Evolutionary conservation across 2,113 vertebrate species (phyloP).

Genomic region (Zootoca vivipara): DNA sequence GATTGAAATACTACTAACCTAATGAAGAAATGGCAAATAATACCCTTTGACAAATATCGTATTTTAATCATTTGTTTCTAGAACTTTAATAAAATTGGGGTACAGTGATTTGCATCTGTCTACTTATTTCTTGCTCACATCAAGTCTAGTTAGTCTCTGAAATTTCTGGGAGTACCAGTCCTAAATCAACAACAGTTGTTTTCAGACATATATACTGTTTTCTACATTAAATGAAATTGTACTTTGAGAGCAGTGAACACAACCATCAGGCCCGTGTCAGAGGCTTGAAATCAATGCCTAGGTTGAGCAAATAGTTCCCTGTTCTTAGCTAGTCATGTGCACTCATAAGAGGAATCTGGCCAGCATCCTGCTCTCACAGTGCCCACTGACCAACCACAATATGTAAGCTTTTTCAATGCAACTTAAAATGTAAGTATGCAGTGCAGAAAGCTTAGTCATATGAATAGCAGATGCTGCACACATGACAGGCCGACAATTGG

Average conservation of each 20-base stretch:
- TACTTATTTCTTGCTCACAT: background rate
- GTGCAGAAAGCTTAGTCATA: background rate
- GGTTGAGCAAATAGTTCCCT: background rate
- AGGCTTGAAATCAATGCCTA: background rate
- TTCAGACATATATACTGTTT: background rate
- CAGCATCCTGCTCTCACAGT: too few relatives aligned
- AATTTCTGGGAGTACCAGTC: background rate
- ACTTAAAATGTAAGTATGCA: background rate
- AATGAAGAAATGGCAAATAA: background rate
- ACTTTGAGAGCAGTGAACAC: background rate
- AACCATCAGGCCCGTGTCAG: background rate
- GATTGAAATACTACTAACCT: background rate
- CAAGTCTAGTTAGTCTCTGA: background rate
- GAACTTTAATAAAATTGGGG: background rate
- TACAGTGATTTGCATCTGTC: background rate
- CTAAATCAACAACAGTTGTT: background rate
- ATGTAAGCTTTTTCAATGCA: background rate
- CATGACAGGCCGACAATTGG: background rate
- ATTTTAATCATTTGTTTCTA: background rate
- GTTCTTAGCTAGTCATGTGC: background rate
- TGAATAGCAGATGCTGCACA: background rate
- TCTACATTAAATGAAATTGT: background rate
- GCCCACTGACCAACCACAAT: background rate
- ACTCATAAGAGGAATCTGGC: too few relatives aligned
- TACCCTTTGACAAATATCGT: background rate